phyloP scores from a whole-genome alignment of 2,797 vertebrate species.

The Gobio occitaniae region DNA sequence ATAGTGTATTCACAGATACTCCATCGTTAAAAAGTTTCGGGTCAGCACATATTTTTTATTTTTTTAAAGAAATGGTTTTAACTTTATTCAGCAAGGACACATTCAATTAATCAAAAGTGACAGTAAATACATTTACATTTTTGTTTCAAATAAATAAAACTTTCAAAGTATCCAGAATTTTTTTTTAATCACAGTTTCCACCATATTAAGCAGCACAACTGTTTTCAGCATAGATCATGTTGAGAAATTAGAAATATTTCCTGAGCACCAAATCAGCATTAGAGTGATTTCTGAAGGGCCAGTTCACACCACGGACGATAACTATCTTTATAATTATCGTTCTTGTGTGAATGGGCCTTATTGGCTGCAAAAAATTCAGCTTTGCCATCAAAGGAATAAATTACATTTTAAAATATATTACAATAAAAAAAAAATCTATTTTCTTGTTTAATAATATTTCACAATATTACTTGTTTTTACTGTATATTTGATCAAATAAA shows the following conservation, averaged over 20 bases:
- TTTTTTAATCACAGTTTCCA: neutral
- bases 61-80: neutral
- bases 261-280: neutral
- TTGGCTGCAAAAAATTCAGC: neutral
- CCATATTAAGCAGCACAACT: neutral
- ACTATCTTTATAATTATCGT: neutral
- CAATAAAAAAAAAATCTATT: neutral
- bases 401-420: too few species aligned
- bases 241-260: neutral
- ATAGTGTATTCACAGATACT: neutral
- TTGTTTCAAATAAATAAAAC: neutral
- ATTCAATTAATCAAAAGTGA: neutral
- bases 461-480: neutral
- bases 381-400: neutral
- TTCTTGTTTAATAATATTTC: neutral
- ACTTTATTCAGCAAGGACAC: neutral
- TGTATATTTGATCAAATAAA: neutral
- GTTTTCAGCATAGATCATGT: neutral
- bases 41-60: rapidly evolving
- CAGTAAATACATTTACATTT: neutral
- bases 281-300: neutral
- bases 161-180: neutral
- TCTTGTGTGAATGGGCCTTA: neutral
- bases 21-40: neutral
- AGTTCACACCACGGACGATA: neutral